Percentiles rank a stretch among this genome's conserved stretches.
Conservation (phyloP, 2,888 invertebrate species). For the Peribatodes rhomboidaria region DNA sequence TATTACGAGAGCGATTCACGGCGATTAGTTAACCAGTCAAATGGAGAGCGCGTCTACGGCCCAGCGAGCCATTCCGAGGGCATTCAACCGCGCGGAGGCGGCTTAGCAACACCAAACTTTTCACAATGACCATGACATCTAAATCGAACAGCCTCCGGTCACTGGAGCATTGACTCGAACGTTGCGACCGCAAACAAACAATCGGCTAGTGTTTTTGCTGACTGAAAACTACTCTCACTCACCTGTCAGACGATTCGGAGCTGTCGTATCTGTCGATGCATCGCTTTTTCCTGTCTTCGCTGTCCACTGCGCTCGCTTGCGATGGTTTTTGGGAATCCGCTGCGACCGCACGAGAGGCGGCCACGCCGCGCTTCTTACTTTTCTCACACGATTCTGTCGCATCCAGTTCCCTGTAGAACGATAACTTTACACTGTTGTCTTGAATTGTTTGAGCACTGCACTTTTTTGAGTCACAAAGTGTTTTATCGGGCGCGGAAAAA, state of each 20-base stretch:
- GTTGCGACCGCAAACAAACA: slow-evolving; percentile 69
- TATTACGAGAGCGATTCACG: slow-evolving; percentile 59
- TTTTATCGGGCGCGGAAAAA: slow-evolving; percentile 83
- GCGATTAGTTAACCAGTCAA: slow-evolving; percentile 63
- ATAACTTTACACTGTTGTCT: slow-evolving; percentile 77
- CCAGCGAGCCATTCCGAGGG: slow-evolving; percentile 72
- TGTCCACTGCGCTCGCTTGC: slow-evolving; percentile 67
- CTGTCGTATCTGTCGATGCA: slow-evolving; percentile 97
- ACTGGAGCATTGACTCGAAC: slow-evolving; percentile 83
- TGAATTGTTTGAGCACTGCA: slow-evolving; percentile 79
- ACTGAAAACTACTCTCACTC: slow-evolving; percentile 69
- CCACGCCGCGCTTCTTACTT: slow-evolving; percentile 85
- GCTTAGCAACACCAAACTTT: slow-evolving; percentile 73
- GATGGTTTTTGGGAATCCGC: slow-evolving; percentile 75
- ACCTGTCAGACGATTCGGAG: slow-evolving; percentile 98
- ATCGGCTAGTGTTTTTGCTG: slow-evolving; percentile 53
- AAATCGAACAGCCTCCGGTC: slow-evolving; percentile 83
- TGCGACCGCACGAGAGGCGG: slow-evolving; percentile 68
- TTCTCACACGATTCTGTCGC: slow-evolving; percentile 84
- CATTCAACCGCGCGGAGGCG: slow-evolving; percentile 75
- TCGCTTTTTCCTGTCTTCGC: slow-evolving; percentile 92
- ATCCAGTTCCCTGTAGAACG: slow-evolving; percentile 82
- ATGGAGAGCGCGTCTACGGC: slow-evolving; percentile 61
- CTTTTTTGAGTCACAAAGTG: slow-evolving; percentile 85
- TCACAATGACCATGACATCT: slow-evolving; percentile 84